Evolutionary conservation across 2,797 vertebrate genomes (phyloP), one percentile per base, ranked within the genome.

Genomic region (Falco rusticolus): DNA sequence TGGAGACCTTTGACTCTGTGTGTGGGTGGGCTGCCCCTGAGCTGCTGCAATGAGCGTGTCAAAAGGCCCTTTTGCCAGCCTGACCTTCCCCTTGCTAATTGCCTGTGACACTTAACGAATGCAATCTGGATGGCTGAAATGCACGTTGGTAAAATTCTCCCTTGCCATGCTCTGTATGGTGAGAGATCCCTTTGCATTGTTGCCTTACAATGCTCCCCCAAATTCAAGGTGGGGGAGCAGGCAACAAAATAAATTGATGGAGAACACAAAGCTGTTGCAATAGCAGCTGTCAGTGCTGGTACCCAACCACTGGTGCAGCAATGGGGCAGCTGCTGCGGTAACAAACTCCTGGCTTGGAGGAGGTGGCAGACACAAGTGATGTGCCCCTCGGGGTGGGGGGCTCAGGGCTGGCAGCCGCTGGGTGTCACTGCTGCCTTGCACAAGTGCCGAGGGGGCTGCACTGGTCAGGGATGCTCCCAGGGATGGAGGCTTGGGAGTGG

Each of bases 211-310:
- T 3, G 43, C 45, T 53, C 6, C 21, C 28, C 60, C 37, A 29
- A 9, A 2, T 12, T 3, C 7, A 4, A 6, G 60, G 60, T 4
- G 60, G 56, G 59, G 7, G 59, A 22, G 33, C 13, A 16, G 77
- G 68, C 48, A 16, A 6, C 1, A 6, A 3, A 5, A 10, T 5
- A 22, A 24, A 4, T 16, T 16, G 50, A 4, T 29, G 47, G 54
- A 24, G 31, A 34, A 17, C 13, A 1, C 1, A 0, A 0, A 2
- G 18, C 24, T 0, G 3, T 0, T 2, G 31, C 56, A 13, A 0
- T 3, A 8, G 0, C 12, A 41, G 51, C 51, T 37, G 18, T 10
- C 37, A 39, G 20, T 22, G 54, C 17, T 37, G 2, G 0, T 2
- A 43, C 26, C 71, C 41, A 12, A 1, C 16, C 1, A 4, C 61